These are phyloP conservation scores for Nylanderia fulva DNA, from an alignment of 1,140 invertebrate genomes.

Conservation along the genomic window DNA sequence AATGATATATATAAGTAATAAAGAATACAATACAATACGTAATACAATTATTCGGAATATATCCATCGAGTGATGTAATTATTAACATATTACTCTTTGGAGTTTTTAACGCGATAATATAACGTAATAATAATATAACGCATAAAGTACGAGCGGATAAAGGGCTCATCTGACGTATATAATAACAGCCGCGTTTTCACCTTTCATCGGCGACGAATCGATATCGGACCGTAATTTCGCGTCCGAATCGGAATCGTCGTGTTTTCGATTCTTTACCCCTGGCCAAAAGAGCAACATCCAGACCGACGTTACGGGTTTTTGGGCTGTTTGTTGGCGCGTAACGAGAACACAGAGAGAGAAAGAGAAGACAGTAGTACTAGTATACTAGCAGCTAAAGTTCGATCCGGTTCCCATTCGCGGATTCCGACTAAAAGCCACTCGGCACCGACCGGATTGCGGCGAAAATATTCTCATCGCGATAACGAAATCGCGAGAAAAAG, in stretches of 20 bases:
- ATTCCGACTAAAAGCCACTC: conserved; percentile 36
- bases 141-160: background rate
- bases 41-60: background rate
- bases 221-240: conserved; percentile 14
- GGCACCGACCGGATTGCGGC: conserved; percentile 5
- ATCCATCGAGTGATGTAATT: background rate
- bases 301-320: conserved; percentile 44
- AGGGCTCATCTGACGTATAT: background rate
- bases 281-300: conserved; percentile 20
- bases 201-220: background rate
- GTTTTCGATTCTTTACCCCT: conserved; percentile 11
- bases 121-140: background rate
- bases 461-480: conserved; percentile 45
- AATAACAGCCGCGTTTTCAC: background rate
- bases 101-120: background rate
- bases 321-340: conserved; percentile 30
- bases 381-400: conserved; percentile 26
- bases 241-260: conserved; percentile 20
- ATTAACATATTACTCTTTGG: background rate
- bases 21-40: background rate
- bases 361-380: conserved; percentile 14
- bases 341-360: conserved; percentile 7
- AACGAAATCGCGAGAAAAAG: conserved; percentile 14
- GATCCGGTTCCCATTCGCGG: conserved; percentile 34
- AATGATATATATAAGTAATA: background rate